Evolutionary conservation across 2,113 vertebrate genomes (phyloP).

Genomic region (Phrynocephalus versicolor): DNA sequence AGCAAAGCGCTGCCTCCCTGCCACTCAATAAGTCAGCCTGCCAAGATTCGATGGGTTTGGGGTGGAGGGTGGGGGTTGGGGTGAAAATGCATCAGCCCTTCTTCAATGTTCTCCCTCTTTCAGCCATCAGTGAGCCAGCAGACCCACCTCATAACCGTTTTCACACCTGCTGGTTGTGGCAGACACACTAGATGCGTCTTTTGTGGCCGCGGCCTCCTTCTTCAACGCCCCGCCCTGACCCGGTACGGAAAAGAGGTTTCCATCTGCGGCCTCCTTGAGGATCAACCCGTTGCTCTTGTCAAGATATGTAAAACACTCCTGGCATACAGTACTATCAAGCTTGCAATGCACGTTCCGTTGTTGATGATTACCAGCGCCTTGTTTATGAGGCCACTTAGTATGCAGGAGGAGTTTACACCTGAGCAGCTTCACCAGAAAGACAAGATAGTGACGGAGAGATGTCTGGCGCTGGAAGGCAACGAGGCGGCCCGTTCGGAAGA

Average conservation of each 20-base stretch:
- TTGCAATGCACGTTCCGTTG: background rate
- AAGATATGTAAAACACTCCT: background rate
- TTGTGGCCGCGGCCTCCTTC: background rate
- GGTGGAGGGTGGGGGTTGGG: no score
- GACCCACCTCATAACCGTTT: background rate
- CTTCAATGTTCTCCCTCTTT: background rate
- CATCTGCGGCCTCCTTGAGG: accelerated
- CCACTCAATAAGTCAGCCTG: background rate
- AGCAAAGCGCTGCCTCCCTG: accelerated
- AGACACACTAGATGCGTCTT: background rate
- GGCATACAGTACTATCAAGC: background rate
- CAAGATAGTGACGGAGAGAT: background rate
- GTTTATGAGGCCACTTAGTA: background rate
- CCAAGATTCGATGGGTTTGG: background rate
- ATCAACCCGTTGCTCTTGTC: accelerated
- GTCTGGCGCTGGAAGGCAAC: background rate
- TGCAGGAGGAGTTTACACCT: background rate
- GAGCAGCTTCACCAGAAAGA: background rate
- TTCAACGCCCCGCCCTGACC: background rate
- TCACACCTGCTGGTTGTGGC: background rate
- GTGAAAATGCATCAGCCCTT: background rate
- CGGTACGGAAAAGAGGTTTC: background rate
- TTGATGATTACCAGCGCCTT: background rate
- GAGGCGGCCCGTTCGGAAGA: background rate
- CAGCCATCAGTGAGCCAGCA: accelerated